Percentiles rank a stretch among this genome's conserved stretches.
Conservation (phyloP, 1,140 invertebrate genomes). For the Drosophila arawakana region DNA sequence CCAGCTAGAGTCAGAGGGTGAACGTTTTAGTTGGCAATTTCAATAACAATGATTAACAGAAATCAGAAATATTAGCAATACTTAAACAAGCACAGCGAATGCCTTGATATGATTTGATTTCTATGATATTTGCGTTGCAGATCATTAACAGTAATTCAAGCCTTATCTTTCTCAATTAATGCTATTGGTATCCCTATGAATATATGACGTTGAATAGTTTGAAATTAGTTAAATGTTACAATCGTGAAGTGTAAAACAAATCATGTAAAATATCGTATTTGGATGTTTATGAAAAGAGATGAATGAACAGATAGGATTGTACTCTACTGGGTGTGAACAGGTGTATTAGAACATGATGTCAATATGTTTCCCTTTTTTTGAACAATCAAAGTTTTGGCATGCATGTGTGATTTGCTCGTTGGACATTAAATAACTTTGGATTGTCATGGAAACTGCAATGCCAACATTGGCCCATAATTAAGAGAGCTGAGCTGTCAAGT, state of each 20-base stretch:
- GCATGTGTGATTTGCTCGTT: conserved; percentile 57
- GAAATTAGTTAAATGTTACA: conserved; percentile 77
- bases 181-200: not conserved
- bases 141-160: too few species aligned
- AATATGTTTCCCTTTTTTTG: too few species aligned
- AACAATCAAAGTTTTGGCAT: conserved; percentile 30
- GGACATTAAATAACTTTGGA: conserved; percentile 71
- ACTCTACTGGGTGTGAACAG: conserved; percentile 32
- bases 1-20: conserved; percentile 14
- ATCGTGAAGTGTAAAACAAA: conserved; percentile 58
- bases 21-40: conserved; percentile 63
- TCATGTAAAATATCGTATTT: conserved; percentile 70
- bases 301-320: too few species aligned
- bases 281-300: too few species aligned
- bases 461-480: conserved; percentile 67
- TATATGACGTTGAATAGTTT: conserved; percentile 26
- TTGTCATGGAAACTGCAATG: conserved; percentile 70
- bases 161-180: too few species aligned
- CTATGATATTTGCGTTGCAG: too few species aligned
- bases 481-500: conserved; percentile 22
- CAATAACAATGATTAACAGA: conserved; percentile 77
- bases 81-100: not conserved
- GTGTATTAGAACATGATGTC: conserved; percentile 45
- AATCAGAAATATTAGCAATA: conserved; percentile 70
- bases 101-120: not conserved